These are phyloP conservation scores for Syngnathus typhle DNA, from an alignment of 2,113 vertebrate genomes.

Conservation along the genomic window DNA sequence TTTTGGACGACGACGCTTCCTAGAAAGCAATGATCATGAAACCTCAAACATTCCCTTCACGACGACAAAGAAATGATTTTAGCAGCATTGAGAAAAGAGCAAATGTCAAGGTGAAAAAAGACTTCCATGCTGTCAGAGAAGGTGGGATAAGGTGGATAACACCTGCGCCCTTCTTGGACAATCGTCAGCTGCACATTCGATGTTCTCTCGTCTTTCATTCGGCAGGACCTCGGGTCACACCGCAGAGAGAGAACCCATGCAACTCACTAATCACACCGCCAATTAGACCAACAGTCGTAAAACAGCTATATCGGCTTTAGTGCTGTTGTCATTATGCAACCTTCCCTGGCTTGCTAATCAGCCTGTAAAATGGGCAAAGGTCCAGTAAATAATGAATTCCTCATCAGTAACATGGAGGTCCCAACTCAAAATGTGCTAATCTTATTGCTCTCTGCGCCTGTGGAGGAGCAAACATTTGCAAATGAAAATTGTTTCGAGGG, in stretches of 20 bases:
- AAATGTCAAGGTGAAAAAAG: too few species aligned
- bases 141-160: slow-evolving; percentile 54
- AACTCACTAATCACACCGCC: slow-evolving; percentile 68
- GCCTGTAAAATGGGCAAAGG: slow-evolving; percentile 27
- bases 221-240: slow-evolving; percentile 47
- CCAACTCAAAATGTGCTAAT: slow-evolving; percentile 20
- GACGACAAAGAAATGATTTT: too few species aligned
- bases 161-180: slow-evolving; percentile 46
- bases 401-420: slow-evolving; percentile 53
- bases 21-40: too few species aligned
- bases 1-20: not conserved
- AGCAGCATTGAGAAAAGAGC: too few species aligned
- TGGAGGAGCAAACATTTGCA: slow-evolving; percentile 59
- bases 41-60: too few species aligned
- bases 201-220: slow-evolving; percentile 26
- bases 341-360: slow-evolving; percentile 54
- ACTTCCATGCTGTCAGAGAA: slow-evolving; percentile 34
- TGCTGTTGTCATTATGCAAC: slow-evolving; percentile 52
- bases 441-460: slow-evolving; percentile 43
- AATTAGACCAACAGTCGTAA: slow-evolving; percentile 66
- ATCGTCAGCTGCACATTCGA: slow-evolving; percentile 38
- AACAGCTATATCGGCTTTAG: slow-evolving; percentile 59
- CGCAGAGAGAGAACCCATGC: slow-evolving; percentile 40
- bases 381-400: slow-evolving; percentile 48
- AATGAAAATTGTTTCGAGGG: slow-evolving; percentile 55